phyloP scores from a whole-genome alignment of 37 sponge, comb jelly and placozoan genomes.

The Spongilla lacustris region DNA sequence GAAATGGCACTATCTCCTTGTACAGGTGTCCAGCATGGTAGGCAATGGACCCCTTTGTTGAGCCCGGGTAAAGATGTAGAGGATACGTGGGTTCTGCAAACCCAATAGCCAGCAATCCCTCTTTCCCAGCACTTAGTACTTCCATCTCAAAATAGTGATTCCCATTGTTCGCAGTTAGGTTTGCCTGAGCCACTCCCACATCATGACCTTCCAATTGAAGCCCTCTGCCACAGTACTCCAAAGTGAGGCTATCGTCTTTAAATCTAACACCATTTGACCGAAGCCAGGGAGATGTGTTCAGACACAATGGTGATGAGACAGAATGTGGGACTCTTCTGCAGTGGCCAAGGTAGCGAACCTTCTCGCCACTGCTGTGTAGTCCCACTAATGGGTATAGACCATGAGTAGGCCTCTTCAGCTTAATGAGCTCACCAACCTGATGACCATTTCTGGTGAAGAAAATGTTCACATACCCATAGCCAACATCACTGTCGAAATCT shows the following conservation, averaged over 20 bases:
- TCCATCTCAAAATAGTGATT: too few species aligned
- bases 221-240: slow-evolving; percentile 65
- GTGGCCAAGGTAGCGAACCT: slow-evolving; percentile 75
- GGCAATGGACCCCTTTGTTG: too few species aligned
- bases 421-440: slow-evolving; percentile 44
- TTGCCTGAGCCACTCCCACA: too few species aligned
- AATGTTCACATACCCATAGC: slow-evolving; percentile 52
- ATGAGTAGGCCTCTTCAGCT: slow-evolving; percentile 59
- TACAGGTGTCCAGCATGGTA: too few species aligned
- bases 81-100: too few species aligned
- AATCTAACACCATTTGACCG: slow-evolving; percentile 72
- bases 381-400: slow-evolving; percentile 84
- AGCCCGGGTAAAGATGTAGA: too few species aligned
- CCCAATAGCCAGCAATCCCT: too few species aligned
- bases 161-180: too few species aligned
- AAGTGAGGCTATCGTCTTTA: slow-evolving; percentile 43
- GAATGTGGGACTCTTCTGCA: slow-evolving; percentile 21
- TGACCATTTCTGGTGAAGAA: slow-evolving; percentile 90
- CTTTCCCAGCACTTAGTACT: too few species aligned
- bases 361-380: slow-evolving; percentile 75
- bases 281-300: slow-evolving; percentile 58
- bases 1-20: too few species aligned
- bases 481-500: slow-evolving; percentile 52
- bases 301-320: slow-evolving; percentile 51
- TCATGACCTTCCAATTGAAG: too few species aligned